Percentiles rank a stretch among this genome's conserved stretches.
Evolutionary conservation across 2,113 vertebrate genomes (phyloP).

Genomic region (Zosterops borbonicus): DNA sequence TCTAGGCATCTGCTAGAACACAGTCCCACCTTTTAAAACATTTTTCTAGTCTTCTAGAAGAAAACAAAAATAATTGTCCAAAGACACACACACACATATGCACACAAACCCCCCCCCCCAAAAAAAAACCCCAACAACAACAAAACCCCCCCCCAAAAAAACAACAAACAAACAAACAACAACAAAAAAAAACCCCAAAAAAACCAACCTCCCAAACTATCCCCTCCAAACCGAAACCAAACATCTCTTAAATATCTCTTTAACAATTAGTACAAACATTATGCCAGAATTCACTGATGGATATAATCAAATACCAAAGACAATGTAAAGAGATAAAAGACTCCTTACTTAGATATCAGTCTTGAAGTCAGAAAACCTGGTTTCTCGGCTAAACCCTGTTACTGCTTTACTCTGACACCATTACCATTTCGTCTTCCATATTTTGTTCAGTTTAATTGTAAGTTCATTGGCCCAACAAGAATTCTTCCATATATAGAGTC

Average conservation of each 20-base stretch:
- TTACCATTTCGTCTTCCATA: neutral
- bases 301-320: neutral
- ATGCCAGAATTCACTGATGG: neutral
- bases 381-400: neutral
- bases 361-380: neutral
- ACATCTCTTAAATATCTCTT: neutral
- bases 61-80: neutral
- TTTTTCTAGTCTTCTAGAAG: neutral
- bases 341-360: rapidly evolving
- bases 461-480: neutral
- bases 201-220: no score
- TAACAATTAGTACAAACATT: neutral
- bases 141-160: no score
- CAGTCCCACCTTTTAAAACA: neutral
- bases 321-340: neutral
- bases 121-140: no score
- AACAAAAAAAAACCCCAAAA: no score
- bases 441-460: neutral
- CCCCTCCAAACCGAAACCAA: neutral
- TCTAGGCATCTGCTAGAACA: neutral
- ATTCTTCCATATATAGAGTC: neutral
- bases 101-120: neutral
- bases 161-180: no score
- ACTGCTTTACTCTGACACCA: neutral
- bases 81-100: neutral